phyloP scores from a whole-genome alignment of 2,113 vertebrate genomes.

The Oreotrochilus melanogaster region DNA sequence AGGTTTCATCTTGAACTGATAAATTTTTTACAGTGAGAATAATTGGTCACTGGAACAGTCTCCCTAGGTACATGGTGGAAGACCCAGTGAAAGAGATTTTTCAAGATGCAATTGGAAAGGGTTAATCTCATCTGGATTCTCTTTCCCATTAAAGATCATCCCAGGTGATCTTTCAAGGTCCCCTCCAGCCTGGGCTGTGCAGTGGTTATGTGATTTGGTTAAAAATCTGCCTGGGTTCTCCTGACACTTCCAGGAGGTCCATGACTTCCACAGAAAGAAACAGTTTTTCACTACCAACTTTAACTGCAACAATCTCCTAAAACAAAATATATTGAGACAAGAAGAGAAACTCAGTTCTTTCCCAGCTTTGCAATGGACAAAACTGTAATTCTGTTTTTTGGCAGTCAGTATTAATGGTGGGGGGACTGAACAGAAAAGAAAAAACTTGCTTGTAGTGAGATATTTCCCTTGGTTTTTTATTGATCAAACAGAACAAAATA shows the following conservation, averaged over 20 bases:
- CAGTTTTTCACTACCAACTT: not conserved
- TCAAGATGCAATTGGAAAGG: not conserved
- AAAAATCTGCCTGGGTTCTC: not conserved
- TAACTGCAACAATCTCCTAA: not conserved
- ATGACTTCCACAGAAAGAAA: not conserved
- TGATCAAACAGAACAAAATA: not conserved
- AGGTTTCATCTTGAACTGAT: not conserved
- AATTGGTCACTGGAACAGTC: not conserved
- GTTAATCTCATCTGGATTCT: not conserved
- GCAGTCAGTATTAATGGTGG: not conserved
- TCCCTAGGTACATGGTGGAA: not conserved
- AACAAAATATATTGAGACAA: not conserved
- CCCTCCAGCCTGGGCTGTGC: not conserved
- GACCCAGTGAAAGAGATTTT: not conserved
- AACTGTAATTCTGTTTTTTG: not conserved
- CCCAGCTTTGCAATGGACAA: not conserved
- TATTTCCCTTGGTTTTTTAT: not conserved
- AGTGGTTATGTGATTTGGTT: not conserved
- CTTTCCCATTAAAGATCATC: not conserved
- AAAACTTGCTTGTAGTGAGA: not conserved
- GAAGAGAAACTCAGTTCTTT: not conserved
- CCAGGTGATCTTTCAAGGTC: not conserved
- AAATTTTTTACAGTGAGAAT: not conserved
- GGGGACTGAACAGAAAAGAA: not conserved
- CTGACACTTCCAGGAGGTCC: not conserved